These are phyloP conservation scores for Acanthiza pusilla DNA, from an alignment of 2,797 vertebrate genomes.

Conservation along the genomic window DNA sequence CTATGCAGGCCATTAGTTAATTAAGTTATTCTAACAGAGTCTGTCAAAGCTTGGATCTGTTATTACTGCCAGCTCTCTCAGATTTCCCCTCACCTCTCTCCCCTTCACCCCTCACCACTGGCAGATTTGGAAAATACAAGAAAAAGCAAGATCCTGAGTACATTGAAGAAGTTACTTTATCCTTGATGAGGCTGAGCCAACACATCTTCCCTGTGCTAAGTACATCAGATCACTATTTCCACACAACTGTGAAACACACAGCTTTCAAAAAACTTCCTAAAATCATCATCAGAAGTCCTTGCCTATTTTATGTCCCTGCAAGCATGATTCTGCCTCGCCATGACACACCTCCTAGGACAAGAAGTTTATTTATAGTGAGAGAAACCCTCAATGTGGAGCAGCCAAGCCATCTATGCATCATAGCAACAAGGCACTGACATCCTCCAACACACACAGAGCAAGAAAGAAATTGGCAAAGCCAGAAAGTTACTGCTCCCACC, in stretches of 20 bases:
- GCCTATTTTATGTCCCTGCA: not conserved
- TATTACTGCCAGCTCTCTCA: slow-evolving; percentile 27
- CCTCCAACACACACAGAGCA: not conserved
- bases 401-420: not conserved
- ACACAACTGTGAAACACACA: not conserved
- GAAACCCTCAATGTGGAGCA: not conserved
- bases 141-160: not conserved
- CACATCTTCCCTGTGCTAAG: not conserved
- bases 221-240: not conserved
- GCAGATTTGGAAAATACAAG: slow-evolving; percentile 16
- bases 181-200: not conserved
- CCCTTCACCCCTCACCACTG: not conserved
- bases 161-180: not conserved
- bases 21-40: slow-evolving; percentile 57
- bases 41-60: slow-evolving; percentile 48
- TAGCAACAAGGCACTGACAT: not conserved
- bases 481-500: not conserved
- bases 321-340: not conserved
- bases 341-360: not conserved
- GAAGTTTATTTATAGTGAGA: not conserved
- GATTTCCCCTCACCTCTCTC: not conserved
- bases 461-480: not conserved
- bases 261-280: not conserved
- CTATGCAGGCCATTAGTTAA: slow-evolving; percentile 70
- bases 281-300: not conserved